These are phyloP conservation scores for Stenopsyche tienmushanensis DNA, from an alignment of 1,140 invertebrate species.

Conservation along the genomic window DNA sequence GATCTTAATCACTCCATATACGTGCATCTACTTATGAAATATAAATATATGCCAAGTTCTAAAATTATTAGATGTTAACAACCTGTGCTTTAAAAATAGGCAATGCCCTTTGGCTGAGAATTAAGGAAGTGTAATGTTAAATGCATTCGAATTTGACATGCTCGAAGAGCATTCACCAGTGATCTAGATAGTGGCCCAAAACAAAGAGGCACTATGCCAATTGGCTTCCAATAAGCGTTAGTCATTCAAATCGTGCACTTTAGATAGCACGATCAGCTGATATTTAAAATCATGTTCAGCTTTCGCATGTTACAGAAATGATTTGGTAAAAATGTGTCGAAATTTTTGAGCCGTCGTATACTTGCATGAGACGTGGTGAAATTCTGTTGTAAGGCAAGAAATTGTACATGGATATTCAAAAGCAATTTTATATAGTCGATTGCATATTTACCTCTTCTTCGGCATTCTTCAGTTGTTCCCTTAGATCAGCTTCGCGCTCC, in stretches of 20 bases:
- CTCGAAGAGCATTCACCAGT: conserved; percentile 3
- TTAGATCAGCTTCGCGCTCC: conserved; percentile 88
- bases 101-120: conserved; percentile 35
- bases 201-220: conserved; percentile 21
- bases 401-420: background rate
- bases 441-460: conserved; percentile 70
- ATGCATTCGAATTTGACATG: background rate
- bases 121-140: conserved; percentile 28
- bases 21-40: too few relatives aligned
- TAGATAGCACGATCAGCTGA: background rate
- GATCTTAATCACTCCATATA: too few relatives aligned
- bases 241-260: background rate
- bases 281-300: background rate
- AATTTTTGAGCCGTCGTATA: background rate
- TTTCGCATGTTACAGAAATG: too few relatives aligned
- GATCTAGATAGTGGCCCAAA: conserved; percentile 2
- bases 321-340: too few relatives aligned
- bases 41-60: too few relatives aligned
- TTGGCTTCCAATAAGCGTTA: conserved; percentile 14
- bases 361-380: background rate
- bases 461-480: conserved; percentile 85
- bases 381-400: background rate
- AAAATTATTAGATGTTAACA: too few relatives aligned
- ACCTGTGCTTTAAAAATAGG: conserved; percentile 14
- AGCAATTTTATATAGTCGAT: background rate